Evolutionary conservation across 2,113 vertebrate genomes (phyloP).

Genomic region (Emydocephalus ijimae): DNA sequence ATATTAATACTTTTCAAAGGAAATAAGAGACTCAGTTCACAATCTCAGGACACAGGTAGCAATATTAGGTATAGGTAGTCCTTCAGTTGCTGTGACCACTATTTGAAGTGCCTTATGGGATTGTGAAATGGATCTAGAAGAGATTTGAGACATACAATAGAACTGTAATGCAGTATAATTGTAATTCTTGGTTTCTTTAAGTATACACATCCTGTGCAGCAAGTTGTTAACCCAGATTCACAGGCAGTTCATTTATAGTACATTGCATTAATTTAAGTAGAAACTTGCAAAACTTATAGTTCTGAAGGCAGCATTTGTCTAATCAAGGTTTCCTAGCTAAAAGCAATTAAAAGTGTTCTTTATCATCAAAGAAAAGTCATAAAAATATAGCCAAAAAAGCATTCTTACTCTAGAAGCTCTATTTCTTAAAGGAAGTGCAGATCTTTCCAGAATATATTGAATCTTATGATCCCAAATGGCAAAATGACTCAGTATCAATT

Average conservation of each 20-base stretch:
- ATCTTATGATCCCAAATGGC: neutral
- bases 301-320: neutral
- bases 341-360: neutral
- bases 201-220: neutral
- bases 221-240: neutral
- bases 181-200: neutral
- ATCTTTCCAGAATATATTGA: neutral
- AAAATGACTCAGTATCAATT: neutral
- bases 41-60: too few species aligned
- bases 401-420: neutral
- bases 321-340: neutral
- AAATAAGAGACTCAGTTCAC: too few species aligned
- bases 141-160: neutral
- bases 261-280: neutral
- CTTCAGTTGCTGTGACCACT: too few species aligned
- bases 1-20: too few species aligned
- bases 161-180: neutral
- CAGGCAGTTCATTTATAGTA: neutral
- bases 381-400: neutral
- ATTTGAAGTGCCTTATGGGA: neutral
- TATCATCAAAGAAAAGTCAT: neutral
- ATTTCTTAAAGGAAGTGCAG: neutral
- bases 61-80: too few species aligned
- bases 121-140: neutral
- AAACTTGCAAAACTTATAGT: neutral